Evolutionary conservation across 2,797 vertebrate genomes (phyloP).

Genomic region (Emys orbicularis): DNA sequence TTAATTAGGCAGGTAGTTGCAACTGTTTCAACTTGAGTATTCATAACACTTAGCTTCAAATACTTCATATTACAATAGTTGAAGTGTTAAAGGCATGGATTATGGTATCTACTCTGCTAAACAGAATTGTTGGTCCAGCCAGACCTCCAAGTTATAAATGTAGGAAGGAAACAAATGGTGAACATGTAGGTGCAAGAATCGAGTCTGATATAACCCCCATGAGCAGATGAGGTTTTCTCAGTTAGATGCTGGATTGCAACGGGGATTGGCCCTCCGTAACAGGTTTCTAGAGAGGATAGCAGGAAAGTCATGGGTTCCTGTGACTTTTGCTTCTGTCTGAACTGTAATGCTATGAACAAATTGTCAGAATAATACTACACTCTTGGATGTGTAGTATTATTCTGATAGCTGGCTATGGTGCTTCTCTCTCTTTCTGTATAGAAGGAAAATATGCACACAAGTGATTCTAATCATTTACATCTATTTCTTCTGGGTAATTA

Average conservation of each 20-base stretch:
- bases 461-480: neutral
- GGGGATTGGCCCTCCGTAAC: neutral
- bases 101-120: neutral
- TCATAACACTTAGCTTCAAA: no score
- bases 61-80: neutral
- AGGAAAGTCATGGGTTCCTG: neutral
- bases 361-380: neutral
- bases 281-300: neutral
- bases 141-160: no score
- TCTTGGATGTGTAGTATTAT: fast-evolving
- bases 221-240: neutral
- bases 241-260: neutral
- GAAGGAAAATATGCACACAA: neutral
- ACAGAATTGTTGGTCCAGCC: neutral
- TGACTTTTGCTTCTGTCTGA: neutral
- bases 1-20: no score
- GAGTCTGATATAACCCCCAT: neutral
- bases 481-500: neutral
- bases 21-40: no score
- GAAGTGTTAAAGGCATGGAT: neutral
- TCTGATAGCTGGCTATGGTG: neutral
- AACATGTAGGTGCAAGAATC: no score
- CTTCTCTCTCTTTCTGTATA: neutral
- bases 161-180: no score
- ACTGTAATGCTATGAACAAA: neutral